Percentiles rank a stretch among this genome's conserved stretches.
Evolutionary conservation across 2,888 invertebrate genomes (phyloP).

Genomic region (Synanthedon myopaeformis): DNA sequence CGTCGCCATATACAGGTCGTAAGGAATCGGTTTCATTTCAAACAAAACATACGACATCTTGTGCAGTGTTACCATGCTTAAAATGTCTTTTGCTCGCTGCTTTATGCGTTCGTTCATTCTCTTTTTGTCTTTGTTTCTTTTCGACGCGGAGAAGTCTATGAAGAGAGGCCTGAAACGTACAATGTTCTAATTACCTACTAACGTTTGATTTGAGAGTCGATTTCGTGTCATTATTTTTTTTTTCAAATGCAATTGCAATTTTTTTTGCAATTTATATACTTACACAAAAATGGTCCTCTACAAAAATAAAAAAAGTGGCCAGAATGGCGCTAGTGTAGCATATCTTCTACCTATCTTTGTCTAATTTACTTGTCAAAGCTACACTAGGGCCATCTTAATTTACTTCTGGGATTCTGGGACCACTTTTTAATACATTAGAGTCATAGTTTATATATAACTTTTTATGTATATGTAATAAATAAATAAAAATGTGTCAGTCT

Average conservation of each 20-base stretch:
- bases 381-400: too few relatives aligned
- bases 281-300: neutral
- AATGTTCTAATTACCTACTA: too few relatives aligned
- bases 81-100: conserved; percentile 48
- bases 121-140: conserved; percentile 37
- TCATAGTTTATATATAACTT: neutral
- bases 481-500: neutral
- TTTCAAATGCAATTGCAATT: neutral
- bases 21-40: conserved; percentile 62
- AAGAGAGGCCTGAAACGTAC: conserved; percentile 39
- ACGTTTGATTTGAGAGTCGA: too few relatives aligned
- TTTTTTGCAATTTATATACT: neutral
- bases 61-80: conserved; percentile 53
- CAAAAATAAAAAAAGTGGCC: too few relatives aligned
- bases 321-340: too few relatives aligned
- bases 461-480: neutral
- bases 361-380: too few relatives aligned
- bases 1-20: conserved; percentile 36
- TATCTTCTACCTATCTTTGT: too few relatives aligned
- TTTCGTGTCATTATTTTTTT: too few relatives aligned
- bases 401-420: too few relatives aligned
- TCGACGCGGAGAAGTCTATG: conserved; percentile 51
- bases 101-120: conserved; percentile 31
- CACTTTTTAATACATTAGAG: neutral
- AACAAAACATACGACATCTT: conserved; percentile 53